Base-by-base conservation (phyloP, 2,797 vertebrate genomes). In the Urosaurus nigricauda region DNA sequence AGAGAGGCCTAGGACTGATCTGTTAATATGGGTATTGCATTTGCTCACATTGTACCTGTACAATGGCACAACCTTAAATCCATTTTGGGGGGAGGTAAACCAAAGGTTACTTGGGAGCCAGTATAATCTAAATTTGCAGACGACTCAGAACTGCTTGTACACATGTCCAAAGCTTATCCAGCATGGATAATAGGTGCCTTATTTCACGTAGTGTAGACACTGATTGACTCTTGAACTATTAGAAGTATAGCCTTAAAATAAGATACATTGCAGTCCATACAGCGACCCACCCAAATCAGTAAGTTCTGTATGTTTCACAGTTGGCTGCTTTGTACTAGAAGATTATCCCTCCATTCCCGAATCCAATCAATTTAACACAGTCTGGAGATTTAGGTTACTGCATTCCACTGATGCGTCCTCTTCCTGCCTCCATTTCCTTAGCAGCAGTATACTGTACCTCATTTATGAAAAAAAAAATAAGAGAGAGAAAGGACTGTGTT, bases 351-450 rank as follows among this genome's bases (percentile, higher is more conserved):
- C 19, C 14, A 11, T 35, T 79, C 70, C 11, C 21, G 35, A 26
- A 75, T 53, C 84, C 43, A 82, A 85, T 89, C 68, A 75, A 74
- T 86, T 81, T 82, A 75, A 73, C 58, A 82, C 79, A 68, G 78
- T 35, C 74, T 65, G 19, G 70, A 29, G 70, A 82, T 89, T 80
- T 60, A 65, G n/a, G 37, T 24, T 63, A 37, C 11, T 81, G 17
- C 2, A 37, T 47, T 85, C 65, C 43, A 74, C 43, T 53, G 40
- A 74, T 87, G 16, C 14, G 16, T n/a, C 65, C 2, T 71, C 56
- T 60, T 16, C 68, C 32, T 51, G 24, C 53, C 32, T n/a, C 85
- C 51, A 75, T 86, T 86, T 75, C 84, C 35, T 32, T 21, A 21
- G 40, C 40, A 80, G 32, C 40, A 14, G 13, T 58, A n/a, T 7